A percentile compares a stretch with the other conserved stretches of the same genome.
Evolutionary conservation across 2,888 invertebrate species (phyloP).

Genomic region (Dicycla oo): DNA sequence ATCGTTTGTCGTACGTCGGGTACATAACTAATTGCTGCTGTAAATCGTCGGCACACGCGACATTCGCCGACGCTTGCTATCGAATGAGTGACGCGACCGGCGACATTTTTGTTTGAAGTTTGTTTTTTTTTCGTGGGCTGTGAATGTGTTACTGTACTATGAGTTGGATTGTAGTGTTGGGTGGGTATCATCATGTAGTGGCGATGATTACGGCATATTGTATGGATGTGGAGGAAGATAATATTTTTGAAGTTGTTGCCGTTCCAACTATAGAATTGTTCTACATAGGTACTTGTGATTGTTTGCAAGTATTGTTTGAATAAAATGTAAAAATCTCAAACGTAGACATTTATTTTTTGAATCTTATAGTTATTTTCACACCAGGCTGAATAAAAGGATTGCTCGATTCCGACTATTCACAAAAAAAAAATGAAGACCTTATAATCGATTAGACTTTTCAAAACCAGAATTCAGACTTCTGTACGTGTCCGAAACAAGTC

Average conservation of each 20-base stretch:
- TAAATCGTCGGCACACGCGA: slow-evolving; percentile 69
- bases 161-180: slow-evolving; percentile 50
- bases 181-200: slow-evolving; percentile 36
- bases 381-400: no score
- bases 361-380: background rate
- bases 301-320: no score
- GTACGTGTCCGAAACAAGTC: slow-evolving; percentile 26
- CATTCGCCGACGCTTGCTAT: slow-evolving; percentile 64
- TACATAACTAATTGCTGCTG: slow-evolving; percentile 73
- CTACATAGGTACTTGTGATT: background rate
- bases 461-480: slow-evolving; percentile 12
- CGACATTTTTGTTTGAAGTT: slow-evolving; percentile 56
- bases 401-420: background rate
- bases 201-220: background rate
- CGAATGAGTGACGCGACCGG: slow-evolving; percentile 64
- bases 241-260: background rate
- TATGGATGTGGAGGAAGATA: slow-evolving; percentile 12
- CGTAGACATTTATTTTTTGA: background rate
- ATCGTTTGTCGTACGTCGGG: slow-evolving; percentile 70
- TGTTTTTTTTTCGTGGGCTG: slow-evolving; percentile 41
- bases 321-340: background rate
- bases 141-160: slow-evolving; percentile 59
- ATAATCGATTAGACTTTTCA: background rate
- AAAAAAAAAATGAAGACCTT: no score
- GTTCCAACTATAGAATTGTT: background rate